Evolutionary conservation across 1,140 invertebrate species (phyloP).

Genomic region (Pseudomyrmex gracilis): DNA sequence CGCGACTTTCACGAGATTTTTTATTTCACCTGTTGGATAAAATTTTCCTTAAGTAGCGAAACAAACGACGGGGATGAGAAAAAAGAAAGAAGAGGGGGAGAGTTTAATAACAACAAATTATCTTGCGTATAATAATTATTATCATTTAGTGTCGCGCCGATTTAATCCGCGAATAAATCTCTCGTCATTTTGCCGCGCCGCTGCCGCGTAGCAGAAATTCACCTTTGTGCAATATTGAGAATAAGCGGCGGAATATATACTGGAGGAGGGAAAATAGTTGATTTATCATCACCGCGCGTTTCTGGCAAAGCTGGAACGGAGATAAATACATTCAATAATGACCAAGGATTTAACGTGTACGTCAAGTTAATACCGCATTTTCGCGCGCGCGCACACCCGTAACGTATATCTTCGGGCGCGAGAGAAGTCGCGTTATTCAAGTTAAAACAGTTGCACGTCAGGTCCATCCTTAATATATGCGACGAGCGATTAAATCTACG

Average conservation of each 20-base stretch:
- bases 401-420: neutral
- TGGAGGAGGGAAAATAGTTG: conserved; percentile 25
- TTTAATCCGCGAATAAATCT: conserved; percentile 54
- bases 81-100: no score
- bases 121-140: neutral
- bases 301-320: conserved; percentile 20
- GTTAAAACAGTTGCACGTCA: conserved; percentile 42
- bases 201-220: neutral
- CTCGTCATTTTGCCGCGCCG: conserved; percentile 8
- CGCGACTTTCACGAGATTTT: neutral
- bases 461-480: conserved; percentile 45
- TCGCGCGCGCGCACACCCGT: conserved; percentile 17
- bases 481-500: conserved; percentile 54
- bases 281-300: conserved; percentile 45
- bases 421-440: conserved; percentile 3
- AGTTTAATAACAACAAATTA: conserved; percentile 29
- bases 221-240: conserved; percentile 49
- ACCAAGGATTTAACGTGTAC: conserved; percentile 27
- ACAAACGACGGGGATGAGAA: neutral
- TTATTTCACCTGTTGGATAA: neutral
- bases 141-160: conserved; percentile 27
- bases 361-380: conserved; percentile 42
- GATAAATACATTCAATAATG: conserved; percentile 58
- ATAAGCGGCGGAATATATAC: conserved; percentile 18
- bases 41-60: neutral